Evolutionary conservation across 2,888 invertebrate species (phyloP), one percentile per base, ranked within the genome.

Genomic region (Phalera bucephala): DNA sequence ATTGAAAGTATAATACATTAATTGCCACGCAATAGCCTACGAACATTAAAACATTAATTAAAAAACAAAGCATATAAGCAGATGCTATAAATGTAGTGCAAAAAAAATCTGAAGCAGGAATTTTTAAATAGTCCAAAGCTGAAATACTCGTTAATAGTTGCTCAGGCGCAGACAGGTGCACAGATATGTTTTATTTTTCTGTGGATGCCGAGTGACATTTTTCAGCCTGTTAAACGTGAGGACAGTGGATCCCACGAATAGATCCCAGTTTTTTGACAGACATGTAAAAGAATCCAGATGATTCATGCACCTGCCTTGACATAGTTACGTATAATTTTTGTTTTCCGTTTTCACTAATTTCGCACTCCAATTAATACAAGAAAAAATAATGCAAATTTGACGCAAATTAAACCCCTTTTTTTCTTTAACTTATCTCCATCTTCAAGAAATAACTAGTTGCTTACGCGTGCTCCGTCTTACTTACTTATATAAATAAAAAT

Each of bases 171-270:
- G 65, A 61, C 81, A 82, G 78, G 74, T 84, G 81, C 71, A 63
- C 69, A 57, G 64, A 55, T 53, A 52, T 56, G 58, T 67, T 72
- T 73, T 74, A 72, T 76, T 72, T n/a, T 72, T 71, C 65, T 63
- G 68, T 76, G 79, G 80, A 84, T 80, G 82, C 72, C 56, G 64
- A 64, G 72, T 67, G 80, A 80, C 86, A 87, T 86, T 79, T 86
- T 84, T 78, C 72, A 78, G 74, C 66, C 72, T 69, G 80, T 78
- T 84, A 81, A 83, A 81, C 81, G 76, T 74, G 52, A 62, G 52
- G 54, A 52, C 44, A 66, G 67, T 67, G 28, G 32, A 39, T 74
- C 70, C 64, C 57, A 48, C 67, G 65, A 72, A 59, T 72, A 76
- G 75, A 70, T 71, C 64, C 61, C 64, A 72, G 74, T 83, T 85